phyloP scores from a whole-genome alignment of 2,888 invertebrate genomes.

The Trichopoda pennipes region DNA sequence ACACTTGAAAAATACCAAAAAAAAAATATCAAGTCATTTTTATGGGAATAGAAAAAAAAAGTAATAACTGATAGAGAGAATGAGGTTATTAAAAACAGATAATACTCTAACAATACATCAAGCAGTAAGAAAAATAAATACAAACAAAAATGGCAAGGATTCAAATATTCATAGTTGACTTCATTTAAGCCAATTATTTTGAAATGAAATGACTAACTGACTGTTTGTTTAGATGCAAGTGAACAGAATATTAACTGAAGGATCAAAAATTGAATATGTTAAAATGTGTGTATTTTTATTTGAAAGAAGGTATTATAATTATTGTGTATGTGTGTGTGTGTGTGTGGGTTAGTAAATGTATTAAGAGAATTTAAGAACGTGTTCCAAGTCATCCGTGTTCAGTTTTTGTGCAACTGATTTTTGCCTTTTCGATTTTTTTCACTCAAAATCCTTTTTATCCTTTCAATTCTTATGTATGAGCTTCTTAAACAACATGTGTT shows the following conservation, averaged over 20 bases:
- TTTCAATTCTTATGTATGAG: conserved; percentile 1
- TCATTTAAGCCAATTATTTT: conserved; percentile 80
- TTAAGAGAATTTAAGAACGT: no score
- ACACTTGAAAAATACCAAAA: conserved; percentile 58
- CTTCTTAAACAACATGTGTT: conserved; percentile 43
- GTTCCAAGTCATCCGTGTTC: conserved; percentile 11
- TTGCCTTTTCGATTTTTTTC: conserved; percentile 60
- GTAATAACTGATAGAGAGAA: conserved; percentile 4
- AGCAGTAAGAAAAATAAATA: neutral
- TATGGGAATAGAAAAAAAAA: conserved; percentile 26
- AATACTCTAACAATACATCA: conserved; percentile 71
- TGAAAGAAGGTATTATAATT: no score
- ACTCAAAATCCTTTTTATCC: conserved; percentile 58
- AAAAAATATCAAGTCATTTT: conserved; percentile 55
- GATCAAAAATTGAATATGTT: conserved; percentile 66
- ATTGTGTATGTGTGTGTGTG: neutral
- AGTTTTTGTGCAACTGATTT: conserved; percentile 20
- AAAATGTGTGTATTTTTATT: conserved; percentile 7
- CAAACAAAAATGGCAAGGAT: neutral
- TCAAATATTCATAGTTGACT: conserved; percentile 78
- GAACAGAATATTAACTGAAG: conserved; percentile 55
- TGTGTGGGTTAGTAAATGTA: conserved; percentile 3
- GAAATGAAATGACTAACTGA: conserved; percentile 55
- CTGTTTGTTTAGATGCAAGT: conserved; percentile 30
- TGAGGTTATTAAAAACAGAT: conserved; percentile 70